Percentiles rank a stretch among this genome's conserved stretches.
Evolutionary conservation across 2,113 vertebrate species (phyloP).

Genomic region (Trematocara marginatum): DNA sequence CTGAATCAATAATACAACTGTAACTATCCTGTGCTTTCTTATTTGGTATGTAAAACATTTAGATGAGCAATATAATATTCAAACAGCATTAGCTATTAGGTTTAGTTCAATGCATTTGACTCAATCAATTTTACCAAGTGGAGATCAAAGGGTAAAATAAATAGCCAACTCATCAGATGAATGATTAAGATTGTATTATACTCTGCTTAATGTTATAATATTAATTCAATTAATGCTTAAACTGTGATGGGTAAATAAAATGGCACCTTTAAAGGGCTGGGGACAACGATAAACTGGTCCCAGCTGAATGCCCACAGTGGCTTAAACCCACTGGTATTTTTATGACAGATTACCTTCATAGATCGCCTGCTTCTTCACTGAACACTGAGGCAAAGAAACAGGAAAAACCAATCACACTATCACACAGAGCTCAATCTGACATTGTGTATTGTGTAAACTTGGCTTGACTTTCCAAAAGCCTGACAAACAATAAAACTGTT

Average conservation of each 20-base stretch:
- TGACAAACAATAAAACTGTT: conserved; percentile 7
- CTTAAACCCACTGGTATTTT: background rate
- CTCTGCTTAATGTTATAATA: background rate
- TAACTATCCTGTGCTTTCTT: background rate
- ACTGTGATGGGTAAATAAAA: background rate
- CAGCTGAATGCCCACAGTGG: background rate
- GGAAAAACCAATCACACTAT: background rate
- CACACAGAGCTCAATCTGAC: background rate
- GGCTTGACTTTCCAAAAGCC: background rate
- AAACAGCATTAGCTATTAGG: background rate
- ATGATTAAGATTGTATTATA: background rate
- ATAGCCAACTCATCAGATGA: background rate
- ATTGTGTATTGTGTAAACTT: conserved; percentile 6
- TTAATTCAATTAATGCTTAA: background rate
- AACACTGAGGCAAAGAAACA: background rate
- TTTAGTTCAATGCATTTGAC: background rate
- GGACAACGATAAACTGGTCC: background rate
- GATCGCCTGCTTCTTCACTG: background rate
- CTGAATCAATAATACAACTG: background rate
- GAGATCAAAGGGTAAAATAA: background rate
- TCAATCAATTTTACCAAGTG: background rate
- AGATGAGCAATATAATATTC: background rate
- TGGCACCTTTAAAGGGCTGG: background rate
- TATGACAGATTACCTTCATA: background rate
- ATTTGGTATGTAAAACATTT: background rate